Evolutionary conservation across 2,113 vertebrate genomes (phyloP).

Genomic region (Neomonachus schauinslandi): DNA sequence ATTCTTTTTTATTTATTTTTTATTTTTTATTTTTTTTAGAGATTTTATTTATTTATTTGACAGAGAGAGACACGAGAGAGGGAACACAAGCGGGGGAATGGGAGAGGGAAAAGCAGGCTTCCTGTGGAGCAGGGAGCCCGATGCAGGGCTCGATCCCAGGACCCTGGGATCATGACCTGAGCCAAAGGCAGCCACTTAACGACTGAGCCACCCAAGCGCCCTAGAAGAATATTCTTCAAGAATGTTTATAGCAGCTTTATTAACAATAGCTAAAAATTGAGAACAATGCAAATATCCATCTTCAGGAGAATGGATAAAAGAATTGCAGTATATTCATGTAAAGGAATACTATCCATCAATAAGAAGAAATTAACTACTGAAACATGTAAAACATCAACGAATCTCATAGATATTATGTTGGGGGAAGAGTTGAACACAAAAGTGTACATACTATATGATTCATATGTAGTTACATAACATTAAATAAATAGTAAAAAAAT

Average conservation of each 20-base stretch:
- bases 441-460: background rate
- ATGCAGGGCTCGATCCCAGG: too few relatives aligned
- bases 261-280: background rate
- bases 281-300: background rate
- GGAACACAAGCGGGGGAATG: too few relatives aligned
- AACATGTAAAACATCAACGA: background rate
- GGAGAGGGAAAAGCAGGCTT: too few relatives aligned
- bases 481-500: background rate
- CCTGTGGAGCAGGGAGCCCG: too few relatives aligned
- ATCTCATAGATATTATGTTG: background rate
- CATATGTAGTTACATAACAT: background rate
- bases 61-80: too few relatives aligned
- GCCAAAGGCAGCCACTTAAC: too few relatives aligned
- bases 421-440: background rate
- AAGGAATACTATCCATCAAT: background rate
- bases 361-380: background rate
- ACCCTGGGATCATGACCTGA: too few relatives aligned
- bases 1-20: background rate
- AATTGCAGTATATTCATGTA: background rate
- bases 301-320: background rate
- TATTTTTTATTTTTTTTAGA: too few relatives aligned
- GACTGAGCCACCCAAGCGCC: too few relatives aligned
- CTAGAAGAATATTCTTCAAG: too few relatives aligned
- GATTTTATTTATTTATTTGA: too few relatives aligned
- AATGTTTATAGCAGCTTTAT: background rate